Evolutionary conservation across 2,888 invertebrate genomes (phyloP).

Genomic region (Bembecia ichneumoniformis): DNA sequence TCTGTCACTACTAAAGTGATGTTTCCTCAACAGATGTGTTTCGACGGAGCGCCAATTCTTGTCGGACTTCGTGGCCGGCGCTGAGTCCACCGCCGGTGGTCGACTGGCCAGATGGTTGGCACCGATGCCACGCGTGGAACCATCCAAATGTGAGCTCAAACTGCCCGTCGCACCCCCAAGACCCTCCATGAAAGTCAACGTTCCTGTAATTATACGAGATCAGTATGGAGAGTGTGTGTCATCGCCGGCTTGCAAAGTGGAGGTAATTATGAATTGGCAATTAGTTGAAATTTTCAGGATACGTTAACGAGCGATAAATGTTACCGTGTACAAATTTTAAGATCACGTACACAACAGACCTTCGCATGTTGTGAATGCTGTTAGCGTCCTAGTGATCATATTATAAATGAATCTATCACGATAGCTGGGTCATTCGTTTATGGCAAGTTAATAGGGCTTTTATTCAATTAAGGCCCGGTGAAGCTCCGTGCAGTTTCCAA

Average conservation of each 20-base stretch:
- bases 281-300: neutral
- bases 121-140: conserved; percentile 92
- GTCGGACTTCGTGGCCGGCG: conserved; percentile 91
- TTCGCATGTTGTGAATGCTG: conserved; percentile 22
- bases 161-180: conserved; percentile 82
- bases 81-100: conserved; percentile 89
- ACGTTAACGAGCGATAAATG: neutral
- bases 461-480: conserved; percentile 1
- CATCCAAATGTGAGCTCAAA: conserved; percentile 86
- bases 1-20: no score
- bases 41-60: conserved; percentile 94
- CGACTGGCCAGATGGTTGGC: conserved; percentile 95
- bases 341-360: conserved; percentile 16
- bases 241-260: conserved; percentile 87
- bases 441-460: conserved; percentile 5
- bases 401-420: conserved; percentile 31
- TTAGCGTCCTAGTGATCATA: conserved; percentile 20
- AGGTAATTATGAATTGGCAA: conserved; percentile 31
- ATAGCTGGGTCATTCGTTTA: conserved; percentile 4
- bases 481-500: neutral
- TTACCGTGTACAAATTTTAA: conserved; percentile 20
- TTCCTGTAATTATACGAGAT: conserved; percentile 86
- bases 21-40: conserved; percentile 73
- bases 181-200: conserved; percentile 50
- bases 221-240: conserved; percentile 92